These are phyloP conservation scores for Nemoura dubitans DNA, from an alignment of 2,888 invertebrate species.

Conservation along the genomic window DNA sequence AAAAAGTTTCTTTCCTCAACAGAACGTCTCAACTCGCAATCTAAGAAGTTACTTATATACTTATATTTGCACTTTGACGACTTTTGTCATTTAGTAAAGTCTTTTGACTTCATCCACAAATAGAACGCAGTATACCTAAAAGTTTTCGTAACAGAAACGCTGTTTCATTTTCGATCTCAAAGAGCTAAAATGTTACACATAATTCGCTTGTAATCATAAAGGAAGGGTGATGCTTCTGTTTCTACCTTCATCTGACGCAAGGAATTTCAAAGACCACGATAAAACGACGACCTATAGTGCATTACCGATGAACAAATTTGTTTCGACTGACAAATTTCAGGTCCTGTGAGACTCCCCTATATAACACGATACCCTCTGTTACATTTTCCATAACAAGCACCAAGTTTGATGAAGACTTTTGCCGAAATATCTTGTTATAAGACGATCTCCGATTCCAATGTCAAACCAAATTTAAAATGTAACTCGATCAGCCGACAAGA, in stretches of 20 bases:
- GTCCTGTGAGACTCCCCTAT: not conserved
- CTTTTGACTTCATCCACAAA: not conserved
- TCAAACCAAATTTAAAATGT: not conserved
- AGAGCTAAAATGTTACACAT: not conserved
- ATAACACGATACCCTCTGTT: no score
- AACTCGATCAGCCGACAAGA: not conserved
- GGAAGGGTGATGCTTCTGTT: not conserved
- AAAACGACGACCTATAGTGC: not conserved
- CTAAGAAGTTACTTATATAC: not conserved
- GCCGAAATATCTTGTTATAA: not conserved
- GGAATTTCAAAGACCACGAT: not conserved
- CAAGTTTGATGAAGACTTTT: not conserved
- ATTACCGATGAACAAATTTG: not conserved
- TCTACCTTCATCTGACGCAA: not conserved
- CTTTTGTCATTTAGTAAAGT: not conserved
- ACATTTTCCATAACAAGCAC: not conserved
- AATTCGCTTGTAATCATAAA: not conserved
- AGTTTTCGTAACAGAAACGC: not conserved
- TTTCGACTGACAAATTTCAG: not conserved
- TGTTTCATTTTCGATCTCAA: not conserved
- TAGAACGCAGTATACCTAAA: not conserved
- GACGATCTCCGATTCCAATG: not conserved
- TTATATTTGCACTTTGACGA: slow-evolving; percentile 4
- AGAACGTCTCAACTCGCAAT: not conserved
- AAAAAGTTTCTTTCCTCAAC: slow-evolving; percentile 9